Conservation (phyloP, 2,797 vertebrate species). For the Kryptolebias ocellatus region DNA sequence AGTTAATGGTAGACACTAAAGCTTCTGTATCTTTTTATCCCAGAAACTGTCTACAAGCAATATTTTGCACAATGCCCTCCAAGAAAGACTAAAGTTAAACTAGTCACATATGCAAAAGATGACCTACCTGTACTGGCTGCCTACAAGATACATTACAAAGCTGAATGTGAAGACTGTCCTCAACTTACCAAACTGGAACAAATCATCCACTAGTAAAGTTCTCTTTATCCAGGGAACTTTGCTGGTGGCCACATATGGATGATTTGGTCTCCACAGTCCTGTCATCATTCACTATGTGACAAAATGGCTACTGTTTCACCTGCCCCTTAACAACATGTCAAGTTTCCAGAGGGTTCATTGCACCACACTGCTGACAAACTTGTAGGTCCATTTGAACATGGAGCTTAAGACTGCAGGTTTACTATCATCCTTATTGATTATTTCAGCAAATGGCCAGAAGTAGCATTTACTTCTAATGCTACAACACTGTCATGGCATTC, state of each 20-base stretch:
- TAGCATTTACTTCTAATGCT: not conserved
- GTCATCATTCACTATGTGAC: not conserved
- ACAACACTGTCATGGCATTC: not conserved
- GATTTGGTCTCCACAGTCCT: not conserved
- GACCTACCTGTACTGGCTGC: no score
- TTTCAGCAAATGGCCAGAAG: not conserved
- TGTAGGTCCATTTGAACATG: not conserved
- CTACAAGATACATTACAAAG: no score
- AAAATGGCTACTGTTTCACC: not conserved
- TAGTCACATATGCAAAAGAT: no score
- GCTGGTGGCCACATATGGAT: constrained; percentile 6
- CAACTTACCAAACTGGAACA: no score
- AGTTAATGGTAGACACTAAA: no score
- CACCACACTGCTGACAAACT: not conserved
- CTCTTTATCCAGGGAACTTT: not conserved
- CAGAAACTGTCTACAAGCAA: no score
- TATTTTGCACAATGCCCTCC: no score
- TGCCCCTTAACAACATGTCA: not conserved
- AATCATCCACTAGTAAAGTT: no score
- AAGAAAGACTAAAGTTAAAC: no score
- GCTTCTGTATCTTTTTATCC: no score
- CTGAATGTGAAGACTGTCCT: no score
- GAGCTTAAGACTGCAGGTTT: not conserved
- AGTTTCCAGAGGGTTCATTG: not conserved
- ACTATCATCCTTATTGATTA: not conserved